Conservation (phyloP, 2,113 vertebrate genomes). For the Pygoscelis antarcticus region DNA sequence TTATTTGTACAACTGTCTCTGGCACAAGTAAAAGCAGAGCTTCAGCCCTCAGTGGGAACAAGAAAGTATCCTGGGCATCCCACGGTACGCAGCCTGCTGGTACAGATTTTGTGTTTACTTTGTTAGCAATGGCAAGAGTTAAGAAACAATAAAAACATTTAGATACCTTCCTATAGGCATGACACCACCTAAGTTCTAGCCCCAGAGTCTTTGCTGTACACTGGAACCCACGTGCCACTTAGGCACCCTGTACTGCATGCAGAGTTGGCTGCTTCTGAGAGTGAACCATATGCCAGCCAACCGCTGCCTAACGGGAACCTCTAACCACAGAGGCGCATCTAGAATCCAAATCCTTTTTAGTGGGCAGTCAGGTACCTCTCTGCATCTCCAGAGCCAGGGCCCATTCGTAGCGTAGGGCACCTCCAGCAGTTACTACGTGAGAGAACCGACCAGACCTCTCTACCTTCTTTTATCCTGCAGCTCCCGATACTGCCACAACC, state of each 20-base stretch:
- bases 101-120: background rate
- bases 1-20: background rate
- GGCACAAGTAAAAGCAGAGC: background rate
- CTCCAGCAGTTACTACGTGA: background rate
- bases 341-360: background rate
- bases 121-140: background rate
- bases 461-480: background rate
- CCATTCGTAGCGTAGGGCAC: background rate
- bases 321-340: background rate
- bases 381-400: background rate
- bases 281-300: accelerated
- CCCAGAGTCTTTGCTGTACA: background rate
- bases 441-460: background rate
- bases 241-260: background rate
- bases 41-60: background rate
- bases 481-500: background rate
- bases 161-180: background rate
- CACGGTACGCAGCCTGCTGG: accelerated
- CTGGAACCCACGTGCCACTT: background rate
- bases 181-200: background rate
- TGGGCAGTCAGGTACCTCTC: background rate
- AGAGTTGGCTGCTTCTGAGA: background rate
- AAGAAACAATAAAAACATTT: background rate
- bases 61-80: background rate
- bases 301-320: background rate